phyloP scores from a whole-genome alignment of 2,113 vertebrate genomes.

The Neodontobutis hainanensis region DNA sequence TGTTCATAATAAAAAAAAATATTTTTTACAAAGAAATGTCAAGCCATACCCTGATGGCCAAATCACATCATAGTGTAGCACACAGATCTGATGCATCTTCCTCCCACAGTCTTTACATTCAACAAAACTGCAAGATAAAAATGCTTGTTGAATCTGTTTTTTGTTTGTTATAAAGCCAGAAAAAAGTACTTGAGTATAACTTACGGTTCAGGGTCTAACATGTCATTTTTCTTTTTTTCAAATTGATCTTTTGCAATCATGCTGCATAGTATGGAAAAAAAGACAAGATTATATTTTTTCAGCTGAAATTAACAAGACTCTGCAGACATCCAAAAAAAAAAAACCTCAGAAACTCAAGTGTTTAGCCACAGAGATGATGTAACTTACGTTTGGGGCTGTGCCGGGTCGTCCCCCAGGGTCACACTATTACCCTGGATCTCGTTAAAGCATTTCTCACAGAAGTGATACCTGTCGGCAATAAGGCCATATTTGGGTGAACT shows the following conservation, averaged over 20 bases:
- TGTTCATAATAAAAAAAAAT: background rate
- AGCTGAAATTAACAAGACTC: background rate
- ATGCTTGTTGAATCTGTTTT: background rate
- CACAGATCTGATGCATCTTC: slow-evolving; percentile 99
- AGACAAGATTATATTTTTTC: slow-evolving; percentile 14
- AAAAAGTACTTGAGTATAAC: slow-evolving; percentile 61
- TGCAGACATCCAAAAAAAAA: background rate
- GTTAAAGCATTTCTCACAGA: slow-evolving; percentile 99
- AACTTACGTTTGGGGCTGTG: slow-evolving; percentile 97
- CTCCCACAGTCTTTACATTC: slow-evolving; percentile 99
- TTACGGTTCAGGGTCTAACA: slow-evolving; percentile 97
- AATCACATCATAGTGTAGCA: slow-evolving; percentile 97
- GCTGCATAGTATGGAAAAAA: slow-evolving; percentile 37
- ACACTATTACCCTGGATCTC: slow-evolving; percentile 99
- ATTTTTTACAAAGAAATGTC: background rate
- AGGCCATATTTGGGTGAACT: slow-evolving; percentile 97
- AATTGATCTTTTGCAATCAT: slow-evolving; percentile 99
- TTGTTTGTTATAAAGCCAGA: background rate
- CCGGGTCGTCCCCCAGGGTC: slow-evolving; percentile 97
- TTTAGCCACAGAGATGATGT: slow-evolving; percentile 5
- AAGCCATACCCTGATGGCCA: slow-evolving; percentile 93
- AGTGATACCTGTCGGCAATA: slow-evolving; percentile 99
- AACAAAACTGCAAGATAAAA: slow-evolving; percentile 85
- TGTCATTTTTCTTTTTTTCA: slow-evolving; percentile 99
- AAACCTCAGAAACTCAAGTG: background rate